These are phyloP conservation scores for Tetrao urogallus DNA, from an alignment of 2,113 vertebrate species.

Conservation along the genomic window DNA sequence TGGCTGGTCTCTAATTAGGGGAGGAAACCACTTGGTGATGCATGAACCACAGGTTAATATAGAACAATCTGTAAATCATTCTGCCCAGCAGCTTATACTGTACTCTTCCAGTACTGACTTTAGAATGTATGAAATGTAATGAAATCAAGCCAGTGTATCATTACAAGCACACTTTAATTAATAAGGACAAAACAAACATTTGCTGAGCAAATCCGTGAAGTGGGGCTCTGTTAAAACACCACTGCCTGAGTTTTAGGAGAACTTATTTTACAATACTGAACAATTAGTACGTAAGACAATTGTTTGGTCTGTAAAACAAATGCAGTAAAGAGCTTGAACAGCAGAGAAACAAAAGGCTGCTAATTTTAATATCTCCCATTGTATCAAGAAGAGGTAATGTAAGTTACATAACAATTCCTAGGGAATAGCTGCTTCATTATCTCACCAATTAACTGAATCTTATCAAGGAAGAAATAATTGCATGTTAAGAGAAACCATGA, in stretches of 20 bases:
- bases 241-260: neutral
- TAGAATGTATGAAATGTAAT: constrained; percentile 16
- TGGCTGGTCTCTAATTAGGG: constrained; percentile 64
- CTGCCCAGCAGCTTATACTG: constrained; percentile 18
- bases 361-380: neutral
- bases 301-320: neutral
- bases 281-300: neutral
- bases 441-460: constrained; percentile 5
- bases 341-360: neutral
- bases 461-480: constrained; percentile 11
- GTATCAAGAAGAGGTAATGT: neutral
- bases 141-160: constrained; percentile 46
- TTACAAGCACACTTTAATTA: constrained; percentile 51
- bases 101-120: neutral
- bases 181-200: constrained; percentile 19
- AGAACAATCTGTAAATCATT: constrained; percentile 53
- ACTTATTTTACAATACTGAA: neutral
- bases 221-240: neutral
- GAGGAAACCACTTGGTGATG: constrained; percentile 27
- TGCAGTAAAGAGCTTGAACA: neutral
- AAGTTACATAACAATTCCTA: constrained; percentile 22
- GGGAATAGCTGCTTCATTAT: constrained; percentile 27
- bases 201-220: constrained; percentile 22
- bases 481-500: constrained; percentile 1
- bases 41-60: constrained; percentile 54